phyloP scores from a whole-genome alignment of 2,797 vertebrate species.

The Falco rusticolus region DNA sequence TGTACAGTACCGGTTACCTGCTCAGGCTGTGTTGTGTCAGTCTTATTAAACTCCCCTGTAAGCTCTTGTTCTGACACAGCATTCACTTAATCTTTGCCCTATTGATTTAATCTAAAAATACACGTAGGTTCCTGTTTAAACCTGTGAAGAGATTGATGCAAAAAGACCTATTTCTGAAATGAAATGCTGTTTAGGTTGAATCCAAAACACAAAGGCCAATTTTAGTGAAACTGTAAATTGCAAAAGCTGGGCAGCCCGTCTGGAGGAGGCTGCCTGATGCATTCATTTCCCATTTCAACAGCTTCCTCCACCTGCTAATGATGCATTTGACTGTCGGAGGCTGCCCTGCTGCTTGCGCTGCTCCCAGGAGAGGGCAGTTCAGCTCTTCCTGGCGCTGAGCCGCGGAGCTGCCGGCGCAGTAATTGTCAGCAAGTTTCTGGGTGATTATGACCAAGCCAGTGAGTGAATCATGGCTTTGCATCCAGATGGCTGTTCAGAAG shows the following conservation, averaged over 20 bases:
- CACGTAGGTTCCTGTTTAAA: neutral
- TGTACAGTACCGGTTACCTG: neutral
- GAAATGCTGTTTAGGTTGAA: neutral
- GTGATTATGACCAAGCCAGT: neutral
- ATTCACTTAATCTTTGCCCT: neutral
- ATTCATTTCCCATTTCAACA: neutral
- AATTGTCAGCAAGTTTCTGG: neutral
- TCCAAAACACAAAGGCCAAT: neutral
- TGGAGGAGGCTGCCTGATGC: neutral
- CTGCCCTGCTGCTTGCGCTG: slow-evolving; percentile 23
- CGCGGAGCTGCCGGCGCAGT: neutral
- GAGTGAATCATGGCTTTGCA: neutral
- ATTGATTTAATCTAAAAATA: slow-evolving; percentile 38
- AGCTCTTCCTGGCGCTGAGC: neutral
- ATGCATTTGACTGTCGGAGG: neutral
- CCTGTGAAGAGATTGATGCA: neutral
- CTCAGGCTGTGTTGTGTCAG: neutral
- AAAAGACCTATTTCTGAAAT: neutral
- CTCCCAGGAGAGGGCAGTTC: slow-evolving; percentile 62
- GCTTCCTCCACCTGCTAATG: neutral
- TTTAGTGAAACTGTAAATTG: neutral
- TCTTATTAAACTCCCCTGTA: neutral
- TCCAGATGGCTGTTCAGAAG: neutral
- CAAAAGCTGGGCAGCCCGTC: neutral
- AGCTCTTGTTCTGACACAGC: neutral